Conservation (phyloP, 2,797 vertebrate species). For the Pangasius sanitwongsei region DNA sequence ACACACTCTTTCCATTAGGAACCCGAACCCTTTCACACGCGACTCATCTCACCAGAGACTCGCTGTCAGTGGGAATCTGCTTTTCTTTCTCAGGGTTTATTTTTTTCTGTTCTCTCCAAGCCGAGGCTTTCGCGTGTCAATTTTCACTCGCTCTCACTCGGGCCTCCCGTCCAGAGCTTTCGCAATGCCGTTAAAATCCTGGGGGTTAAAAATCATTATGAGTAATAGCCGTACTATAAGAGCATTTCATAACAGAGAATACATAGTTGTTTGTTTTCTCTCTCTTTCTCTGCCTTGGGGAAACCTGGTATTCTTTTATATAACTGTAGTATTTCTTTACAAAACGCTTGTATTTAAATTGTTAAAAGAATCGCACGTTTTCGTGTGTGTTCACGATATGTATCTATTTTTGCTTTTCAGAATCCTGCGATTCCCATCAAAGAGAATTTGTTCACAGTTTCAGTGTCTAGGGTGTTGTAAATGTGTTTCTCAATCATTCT, state of each 20-base stretch:
- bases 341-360: not conserved
- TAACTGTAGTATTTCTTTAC: not conserved
- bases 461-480: not conserved
- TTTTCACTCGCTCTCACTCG: conserved; percentile 8
- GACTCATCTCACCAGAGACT: conserved; percentile 32
- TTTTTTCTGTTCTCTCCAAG: conserved; percentile 29
- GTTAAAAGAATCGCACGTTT: not conserved
- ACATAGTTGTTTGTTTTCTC: not conserved
- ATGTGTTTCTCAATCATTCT: not conserved
- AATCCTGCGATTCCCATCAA: not conserved
- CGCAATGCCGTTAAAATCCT: conserved; percentile 24
- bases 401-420: not conserved
- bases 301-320: not conserved
- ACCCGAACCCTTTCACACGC: conserved; percentile 36
- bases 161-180: conserved; percentile 37
- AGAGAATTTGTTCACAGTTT: not conserved
- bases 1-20: conserved; percentile 41
- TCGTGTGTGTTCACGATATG: not conserved
- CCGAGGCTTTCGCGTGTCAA: conserved; percentile 14
- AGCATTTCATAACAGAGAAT: not conserved
- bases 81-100: conserved; percentile 10
- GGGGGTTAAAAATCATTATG: not conserved
- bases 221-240: conserved; percentile 5
- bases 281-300: not conserved
- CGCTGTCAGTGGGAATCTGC: conserved; percentile 30